Conservation (phyloP, 53 echinoderm and acorn worm species). For the Apostichopus leukothele region DNA sequence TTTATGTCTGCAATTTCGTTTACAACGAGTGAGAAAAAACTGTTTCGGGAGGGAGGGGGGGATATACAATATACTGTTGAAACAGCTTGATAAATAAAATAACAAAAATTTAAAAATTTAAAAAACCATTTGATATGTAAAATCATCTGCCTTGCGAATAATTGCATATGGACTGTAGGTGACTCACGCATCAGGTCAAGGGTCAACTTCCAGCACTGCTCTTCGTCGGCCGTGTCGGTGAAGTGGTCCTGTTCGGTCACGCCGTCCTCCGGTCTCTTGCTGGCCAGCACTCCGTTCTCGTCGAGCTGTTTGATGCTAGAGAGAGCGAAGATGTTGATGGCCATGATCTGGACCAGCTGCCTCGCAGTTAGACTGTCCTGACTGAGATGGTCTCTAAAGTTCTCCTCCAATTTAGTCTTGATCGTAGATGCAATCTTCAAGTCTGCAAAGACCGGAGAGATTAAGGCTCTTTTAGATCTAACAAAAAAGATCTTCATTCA, state of each 20-base stretch:
- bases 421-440: conserved; percentile 91
- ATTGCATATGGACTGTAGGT: neutral
- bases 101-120: no score
- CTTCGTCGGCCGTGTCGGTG: conserved; percentile 63
- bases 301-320: conserved; percentile 63
- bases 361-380: conserved; percentile 88
- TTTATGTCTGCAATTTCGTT: no score
- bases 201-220: conserved; percentile 80
- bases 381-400: conserved; percentile 91
- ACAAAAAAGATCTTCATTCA: no score
- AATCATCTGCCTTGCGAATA: no score
- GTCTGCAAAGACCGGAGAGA: conserved; percentile 53
- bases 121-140: no score
- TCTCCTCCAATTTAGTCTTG: conserved; percentile 95
- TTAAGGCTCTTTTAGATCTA: no score
- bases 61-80: no score
- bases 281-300: conserved; percentile 49
- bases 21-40: no score
- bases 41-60: no score
- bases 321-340: conserved; percentile 95
- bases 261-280: conserved; percentile 39
- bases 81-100: no score
- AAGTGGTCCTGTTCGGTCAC: neutral
- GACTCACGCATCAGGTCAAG: conserved; percentile 83
- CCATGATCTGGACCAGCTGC: conserved; percentile 93